A percentile compares a stretch with the other conserved stretches of the same genome.
Evolutionary conservation across 2,797 vertebrate genomes (phyloP).

Genomic region (Cyprinella venusta): DNA sequence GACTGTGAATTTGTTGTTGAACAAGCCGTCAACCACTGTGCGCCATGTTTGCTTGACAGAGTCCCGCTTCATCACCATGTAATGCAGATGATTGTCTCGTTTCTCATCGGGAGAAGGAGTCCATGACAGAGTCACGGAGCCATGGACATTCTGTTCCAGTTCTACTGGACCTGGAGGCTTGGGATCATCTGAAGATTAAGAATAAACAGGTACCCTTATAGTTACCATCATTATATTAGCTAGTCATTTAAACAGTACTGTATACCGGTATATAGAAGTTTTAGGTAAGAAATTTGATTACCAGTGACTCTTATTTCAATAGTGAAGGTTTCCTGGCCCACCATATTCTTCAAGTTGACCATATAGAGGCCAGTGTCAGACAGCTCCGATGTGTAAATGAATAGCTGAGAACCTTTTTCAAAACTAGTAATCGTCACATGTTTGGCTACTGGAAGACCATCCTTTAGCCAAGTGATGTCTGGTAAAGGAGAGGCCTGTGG

Average conservation of each 20-base stretch:
- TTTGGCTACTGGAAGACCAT: conserved; percentile 76
- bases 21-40: conserved; percentile 80
- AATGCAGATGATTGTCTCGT: conserved; percentile 80
- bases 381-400: conserved; percentile 81
- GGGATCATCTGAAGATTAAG: conserved; percentile 78
- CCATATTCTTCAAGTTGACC: conserved; percentile 75
- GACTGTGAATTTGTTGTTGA: conserved; percentile 88
- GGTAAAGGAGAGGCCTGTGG: conserved; percentile 84
- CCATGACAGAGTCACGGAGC: conserved; percentile 88
- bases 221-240: neutral
- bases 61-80: conserved; percentile 82
- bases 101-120: conserved; percentile 86
- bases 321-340: conserved; percentile 78
- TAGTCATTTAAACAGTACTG: neutral
- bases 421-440: conserved; percentile 76
- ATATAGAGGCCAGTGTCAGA: conserved; percentile 83
- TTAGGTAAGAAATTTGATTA: conserved; percentile 59
- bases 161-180: conserved; percentile 82
- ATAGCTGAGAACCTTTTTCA: conserved; percentile 80
- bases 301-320: conserved; percentile 87
- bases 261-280: neutral
- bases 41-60: conserved; percentile 80
- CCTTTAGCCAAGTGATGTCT: conserved; percentile 86
- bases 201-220: conserved; percentile 3
- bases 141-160: conserved; percentile 82